phyloP scores from a whole-genome alignment of 1,140 invertebrate species.

The Aphelenchoides besseyi region DNA sequence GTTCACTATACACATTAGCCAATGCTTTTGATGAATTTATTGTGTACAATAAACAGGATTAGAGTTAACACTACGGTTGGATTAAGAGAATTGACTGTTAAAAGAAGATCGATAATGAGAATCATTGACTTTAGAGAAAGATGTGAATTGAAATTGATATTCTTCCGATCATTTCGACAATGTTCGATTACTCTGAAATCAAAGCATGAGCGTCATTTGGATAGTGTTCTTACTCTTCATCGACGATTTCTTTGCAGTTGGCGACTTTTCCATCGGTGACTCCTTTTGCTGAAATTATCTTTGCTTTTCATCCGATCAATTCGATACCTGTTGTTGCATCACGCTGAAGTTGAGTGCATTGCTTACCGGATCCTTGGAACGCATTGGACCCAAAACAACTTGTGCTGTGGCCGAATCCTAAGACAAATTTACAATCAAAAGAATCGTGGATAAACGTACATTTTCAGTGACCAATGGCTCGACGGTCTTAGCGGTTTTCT shows the following conservation, averaged over 20 bases:
- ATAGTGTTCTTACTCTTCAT: not conserved
- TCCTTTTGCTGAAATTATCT: slow-evolving; percentile 8
- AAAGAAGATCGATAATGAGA: not conserved
- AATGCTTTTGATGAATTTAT: not conserved
- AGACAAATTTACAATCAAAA: not conserved
- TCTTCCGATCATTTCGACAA: too few species aligned
- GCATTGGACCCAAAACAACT: not conserved
- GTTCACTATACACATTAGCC: not conserved
- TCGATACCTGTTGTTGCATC: not conserved
- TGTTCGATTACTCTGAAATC: too few species aligned
- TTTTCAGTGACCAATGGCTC: slow-evolving; percentile 1
- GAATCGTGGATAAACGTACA: not conserved
- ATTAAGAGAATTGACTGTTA: not conserved
- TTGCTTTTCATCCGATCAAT: not conserved
- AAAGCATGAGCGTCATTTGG: too few species aligned
- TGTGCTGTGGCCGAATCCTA: slow-evolving; percentile 2
- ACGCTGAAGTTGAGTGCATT: slow-evolving; percentile 11
- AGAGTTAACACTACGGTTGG: not conserved
- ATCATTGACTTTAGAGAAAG: too few species aligned
- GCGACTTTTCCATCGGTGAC: not conserved
- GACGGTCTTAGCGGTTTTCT: not conserved
- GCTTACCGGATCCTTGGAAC: not conserved
- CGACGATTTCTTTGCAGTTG: not conserved
- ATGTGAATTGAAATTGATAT: too few species aligned
- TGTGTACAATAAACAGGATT: not conserved